Conservation (phyloP, 2,888 invertebrate species). For the Drosophila kambysellisi region DNA sequence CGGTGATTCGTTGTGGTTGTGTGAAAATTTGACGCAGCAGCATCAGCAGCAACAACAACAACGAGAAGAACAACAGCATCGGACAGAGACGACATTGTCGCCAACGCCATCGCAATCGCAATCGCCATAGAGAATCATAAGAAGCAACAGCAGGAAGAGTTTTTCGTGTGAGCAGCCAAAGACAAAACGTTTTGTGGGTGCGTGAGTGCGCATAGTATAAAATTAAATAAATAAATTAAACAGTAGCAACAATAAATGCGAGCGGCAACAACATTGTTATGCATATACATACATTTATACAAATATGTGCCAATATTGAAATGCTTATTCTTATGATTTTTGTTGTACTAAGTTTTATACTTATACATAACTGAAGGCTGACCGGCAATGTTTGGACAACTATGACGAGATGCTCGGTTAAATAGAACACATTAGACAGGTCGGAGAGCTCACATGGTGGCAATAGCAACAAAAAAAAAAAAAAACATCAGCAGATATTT, state of each 20-base stretch:
- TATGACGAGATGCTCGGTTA: slow-evolving; percentile 48
- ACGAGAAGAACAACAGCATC: slow-evolving; percentile 33
- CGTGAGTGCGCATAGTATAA: slow-evolving; percentile 79
- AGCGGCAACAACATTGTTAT: slow-evolving; percentile 54
- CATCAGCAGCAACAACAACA: slow-evolving; percentile 48
- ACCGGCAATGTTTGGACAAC: slow-evolving; percentile 69
- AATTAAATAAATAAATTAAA: slow-evolving; percentile 72
- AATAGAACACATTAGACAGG: slow-evolving; percentile 43
- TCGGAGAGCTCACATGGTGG: slow-evolving; percentile 29
- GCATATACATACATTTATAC: slow-evolving; percentile 42
- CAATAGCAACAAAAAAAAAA: slow-evolving; percentile 18
- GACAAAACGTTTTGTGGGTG: slow-evolving; percentile 66
- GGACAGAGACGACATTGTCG: slow-evolving; percentile 56
- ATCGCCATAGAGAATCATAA: slow-evolving; percentile 51
- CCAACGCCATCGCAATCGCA: slow-evolving; percentile 31
- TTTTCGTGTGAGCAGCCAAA: slow-evolving; percentile 56
- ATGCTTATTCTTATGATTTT: slow-evolving; percentile 53
- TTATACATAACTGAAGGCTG: slow-evolving; percentile 27
- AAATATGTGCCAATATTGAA: slow-evolving; percentile 65
- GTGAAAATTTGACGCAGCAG: slow-evolving; percentile 64
- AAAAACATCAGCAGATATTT: slow-evolving; percentile 31
- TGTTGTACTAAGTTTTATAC: slow-evolving; percentile 29
- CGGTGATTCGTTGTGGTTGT: slow-evolving; percentile 83
- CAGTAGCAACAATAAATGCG: slow-evolving; percentile 46
- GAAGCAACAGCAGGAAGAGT: slow-evolving; percentile 59